Evolutionary conservation across 2,888 invertebrate genomes (phyloP).

Genomic region (Dryomyza anilis): DNA sequence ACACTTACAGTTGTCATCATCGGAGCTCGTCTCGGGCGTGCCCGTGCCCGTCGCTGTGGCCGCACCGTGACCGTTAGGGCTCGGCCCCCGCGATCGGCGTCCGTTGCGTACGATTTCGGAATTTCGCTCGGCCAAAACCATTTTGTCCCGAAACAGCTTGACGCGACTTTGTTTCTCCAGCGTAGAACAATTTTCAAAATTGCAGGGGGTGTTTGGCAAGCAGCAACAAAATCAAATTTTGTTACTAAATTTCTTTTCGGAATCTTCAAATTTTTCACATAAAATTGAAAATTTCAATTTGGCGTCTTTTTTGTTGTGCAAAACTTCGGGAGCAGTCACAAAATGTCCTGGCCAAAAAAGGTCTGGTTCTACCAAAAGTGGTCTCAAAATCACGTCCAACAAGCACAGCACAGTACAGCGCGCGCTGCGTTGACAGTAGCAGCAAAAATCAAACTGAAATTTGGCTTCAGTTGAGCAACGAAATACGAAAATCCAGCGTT

Average conservation of each 20-base stretch:
- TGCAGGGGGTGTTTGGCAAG: no score
- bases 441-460: constrained; percentile 17
- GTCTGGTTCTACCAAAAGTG: no score
- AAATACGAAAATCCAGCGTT: constrained; percentile 35
- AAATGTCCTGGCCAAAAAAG: no score
- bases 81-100: constrained; percentile 86
- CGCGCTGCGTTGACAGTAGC: constrained; percentile 30
- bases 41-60: constrained; percentile 56
- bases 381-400: no score
- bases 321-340: not conserved
- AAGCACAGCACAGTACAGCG: constrained; percentile 25
- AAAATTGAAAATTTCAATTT: not conserved
- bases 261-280: not conserved
- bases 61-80: constrained; percentile 77
- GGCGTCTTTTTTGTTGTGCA: not conserved
- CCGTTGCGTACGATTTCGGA: constrained; percentile 83
- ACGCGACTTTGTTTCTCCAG: constrained; percentile 56
- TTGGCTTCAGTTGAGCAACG: constrained; percentile 14
- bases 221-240: no score
- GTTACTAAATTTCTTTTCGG: no score
- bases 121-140: constrained; percentile 90
- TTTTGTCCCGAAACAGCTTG: constrained; percentile 63
- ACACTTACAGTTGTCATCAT: constrained; percentile 80
- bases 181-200: constrained; percentile 30
- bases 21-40: constrained; percentile 81